Percentiles rank a stretch among this genome's conserved stretches.
These are phyloP conservation scores for Helarctos malayanus DNA, from an alignment of 2,797 vertebrate species.

Conservation along the genomic window DNA sequence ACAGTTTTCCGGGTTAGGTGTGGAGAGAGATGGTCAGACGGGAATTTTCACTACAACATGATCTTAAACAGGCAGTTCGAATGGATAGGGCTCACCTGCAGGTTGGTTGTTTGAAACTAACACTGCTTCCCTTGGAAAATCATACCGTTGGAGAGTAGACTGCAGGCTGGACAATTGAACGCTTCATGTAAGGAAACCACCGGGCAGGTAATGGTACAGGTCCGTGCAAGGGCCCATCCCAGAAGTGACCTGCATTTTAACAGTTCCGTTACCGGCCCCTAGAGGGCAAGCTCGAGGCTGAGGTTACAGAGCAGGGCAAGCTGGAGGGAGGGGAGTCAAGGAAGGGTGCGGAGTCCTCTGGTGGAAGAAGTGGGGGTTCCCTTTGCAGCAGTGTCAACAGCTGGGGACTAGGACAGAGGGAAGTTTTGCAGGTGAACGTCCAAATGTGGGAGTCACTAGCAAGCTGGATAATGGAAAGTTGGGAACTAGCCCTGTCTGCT, in stretches of 20 bases:
- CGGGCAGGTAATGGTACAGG: too few relatives aligned
- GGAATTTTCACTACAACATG: constrained; percentile 43
- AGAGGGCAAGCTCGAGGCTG: neutral
- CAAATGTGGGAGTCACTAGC: neutral
- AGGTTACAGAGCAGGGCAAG: neutral
- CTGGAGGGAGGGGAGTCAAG: neutral
- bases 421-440: neutral
- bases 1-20: constrained; percentile 42
- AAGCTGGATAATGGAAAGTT: neutral
- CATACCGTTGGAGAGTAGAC: neutral
- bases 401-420: too few relatives aligned
- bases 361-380: neutral
- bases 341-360: neutral
- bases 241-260: neutral
- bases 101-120: neutral
- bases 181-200: neutral
- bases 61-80: neutral
- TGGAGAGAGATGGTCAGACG: neutral
- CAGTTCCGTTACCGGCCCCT: neutral
- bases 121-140: neutral
- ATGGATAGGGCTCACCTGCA: neutral
- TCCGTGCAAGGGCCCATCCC: neutral
- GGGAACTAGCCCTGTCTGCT: neutral
- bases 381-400: neutral
- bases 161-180: neutral